phyloP scores from a whole-genome alignment of 2,797 vertebrate species.

The Onychomys leucogaster region DNA sequence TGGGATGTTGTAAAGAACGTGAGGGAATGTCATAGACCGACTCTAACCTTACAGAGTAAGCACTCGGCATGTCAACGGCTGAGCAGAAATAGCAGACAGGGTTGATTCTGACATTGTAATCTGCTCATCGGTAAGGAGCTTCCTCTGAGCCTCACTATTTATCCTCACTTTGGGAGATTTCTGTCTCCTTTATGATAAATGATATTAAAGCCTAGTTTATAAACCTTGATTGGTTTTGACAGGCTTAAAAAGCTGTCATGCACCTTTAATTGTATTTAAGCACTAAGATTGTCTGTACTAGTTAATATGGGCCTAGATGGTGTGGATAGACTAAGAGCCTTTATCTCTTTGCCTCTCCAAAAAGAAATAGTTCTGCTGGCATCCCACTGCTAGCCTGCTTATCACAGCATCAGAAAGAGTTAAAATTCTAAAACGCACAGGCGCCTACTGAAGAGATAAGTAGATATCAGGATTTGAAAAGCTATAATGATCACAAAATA shows the following conservation, averaged over 20 bases:
- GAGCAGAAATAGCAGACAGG: conserved; percentile 41
- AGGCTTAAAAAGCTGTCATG: not conserved
- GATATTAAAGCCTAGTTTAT: conserved; percentile 42
- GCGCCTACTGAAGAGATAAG: conserved; percentile 61
- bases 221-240: not conserved
- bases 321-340: conserved; percentile 11
- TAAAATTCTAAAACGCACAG: conserved; percentile 68
- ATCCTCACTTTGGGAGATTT: conserved; percentile 45
- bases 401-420: conserved; percentile 67
- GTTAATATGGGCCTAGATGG: not conserved
- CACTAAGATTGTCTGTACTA: conserved; percentile 11
- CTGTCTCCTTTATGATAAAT: conserved; percentile 45
- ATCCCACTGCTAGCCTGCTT: conserved; percentile 20
- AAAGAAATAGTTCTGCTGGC: conserved; percentile 39
- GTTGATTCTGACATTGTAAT: not conserved
- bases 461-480: conserved; percentile 65
- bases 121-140: not conserved
- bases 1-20: conserved; percentile 65
- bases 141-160: conserved; percentile 17
- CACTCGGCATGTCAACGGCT: not conserved
- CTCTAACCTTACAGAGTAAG: conserved; percentile 41
- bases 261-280: conserved; percentile 9
- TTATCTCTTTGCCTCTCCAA: conserved; percentile 51
- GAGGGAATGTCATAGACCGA: conserved; percentile 51
- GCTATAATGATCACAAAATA: conserved; percentile 69